Conservation (phyloP, 2,888 invertebrate genomes). For the Limnephilus lunatus region DNA sequence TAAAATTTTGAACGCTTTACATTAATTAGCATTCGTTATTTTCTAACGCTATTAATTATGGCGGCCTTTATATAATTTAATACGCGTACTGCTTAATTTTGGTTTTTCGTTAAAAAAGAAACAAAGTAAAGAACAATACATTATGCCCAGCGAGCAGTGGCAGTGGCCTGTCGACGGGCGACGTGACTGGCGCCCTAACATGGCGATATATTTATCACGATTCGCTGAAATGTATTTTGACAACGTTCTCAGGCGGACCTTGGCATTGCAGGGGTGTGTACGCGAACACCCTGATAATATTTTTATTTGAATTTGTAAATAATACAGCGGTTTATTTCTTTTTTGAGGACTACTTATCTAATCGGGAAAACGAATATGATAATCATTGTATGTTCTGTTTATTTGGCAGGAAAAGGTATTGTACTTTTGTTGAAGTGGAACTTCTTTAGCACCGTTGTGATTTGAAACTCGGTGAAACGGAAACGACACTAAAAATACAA, state of each 20-base stretch:
- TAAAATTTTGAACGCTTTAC: slow-evolving; percentile 30
- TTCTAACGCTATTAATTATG: slow-evolving; percentile 28
- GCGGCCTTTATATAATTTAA: slow-evolving; percentile 31
- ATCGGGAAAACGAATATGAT: too few relatives aligned
- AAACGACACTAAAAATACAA: too few relatives aligned
- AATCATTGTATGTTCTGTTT: too few relatives aligned
- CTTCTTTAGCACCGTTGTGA: too few relatives aligned
- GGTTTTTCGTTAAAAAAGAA: slow-evolving; percentile 26
- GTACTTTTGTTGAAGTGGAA: too few relatives aligned
- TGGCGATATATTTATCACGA: slow-evolving; percentile 57
- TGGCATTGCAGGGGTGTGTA: slow-evolving; percentile 29
- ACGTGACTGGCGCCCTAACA: slow-evolving; percentile 56
- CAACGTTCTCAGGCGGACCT: slow-evolving; percentile 33
- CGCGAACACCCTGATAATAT: background rate
- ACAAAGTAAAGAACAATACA: slow-evolving; percentile 58
- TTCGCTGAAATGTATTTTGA: slow-evolving; percentile 54
- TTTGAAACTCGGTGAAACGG: too few relatives aligned
- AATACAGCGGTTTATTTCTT: background rate
- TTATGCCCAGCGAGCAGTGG: slow-evolving; percentile 33
- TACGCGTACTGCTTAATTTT: slow-evolving; percentile 56
- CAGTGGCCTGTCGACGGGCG: slow-evolving; percentile 47
- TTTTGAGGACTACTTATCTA: too few relatives aligned
- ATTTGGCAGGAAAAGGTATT: too few relatives aligned
- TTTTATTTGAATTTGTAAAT: background rate
- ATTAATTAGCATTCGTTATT: slow-evolving; percentile 33